phyloP scores from a whole-genome alignment of 2,797 vertebrate species.

The Prionace glauca region DNA sequence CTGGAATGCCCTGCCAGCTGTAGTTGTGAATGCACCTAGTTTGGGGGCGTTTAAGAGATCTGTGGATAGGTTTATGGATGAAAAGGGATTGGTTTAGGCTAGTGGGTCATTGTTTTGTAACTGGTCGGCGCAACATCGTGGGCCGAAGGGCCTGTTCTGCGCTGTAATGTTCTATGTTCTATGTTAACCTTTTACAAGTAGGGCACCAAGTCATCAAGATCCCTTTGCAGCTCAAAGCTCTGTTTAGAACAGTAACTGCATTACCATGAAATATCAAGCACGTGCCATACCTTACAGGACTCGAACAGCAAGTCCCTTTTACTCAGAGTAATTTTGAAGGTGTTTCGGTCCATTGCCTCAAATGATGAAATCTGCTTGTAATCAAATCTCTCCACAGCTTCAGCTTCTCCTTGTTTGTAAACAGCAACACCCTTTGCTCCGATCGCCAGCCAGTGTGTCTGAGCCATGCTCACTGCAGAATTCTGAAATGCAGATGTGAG shows the following conservation, averaged over 20 bases:
- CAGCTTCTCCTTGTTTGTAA: conserved; percentile 76
- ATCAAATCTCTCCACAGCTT: conserved; percentile 78
- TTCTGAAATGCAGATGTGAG: conserved; percentile 57
- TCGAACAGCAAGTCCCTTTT: conserved; percentile 81
- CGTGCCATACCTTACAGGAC: conserved; percentile 73
- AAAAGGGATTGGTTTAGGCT: too few species aligned
- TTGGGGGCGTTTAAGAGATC: too few species aligned
- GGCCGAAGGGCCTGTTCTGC: too few species aligned
- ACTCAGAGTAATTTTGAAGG: conserved; percentile 76
- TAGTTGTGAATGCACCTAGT: too few species aligned
- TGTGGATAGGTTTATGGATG: too few species aligned
- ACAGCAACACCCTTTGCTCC: conserved; percentile 77
- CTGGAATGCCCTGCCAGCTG: too few species aligned
- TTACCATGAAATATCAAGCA: neutral
- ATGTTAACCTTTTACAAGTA: too few species aligned
- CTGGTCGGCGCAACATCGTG: too few species aligned
- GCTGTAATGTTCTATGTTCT: too few species aligned
- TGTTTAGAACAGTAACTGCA: neutral
- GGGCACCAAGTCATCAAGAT: too few species aligned
- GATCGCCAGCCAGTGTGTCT: conserved; percentile 79
- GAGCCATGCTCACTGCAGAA: conserved; percentile 65
- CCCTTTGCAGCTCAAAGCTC: too few species aligned
- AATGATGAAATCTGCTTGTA: conserved; percentile 84
- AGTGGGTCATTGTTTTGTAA: too few species aligned
- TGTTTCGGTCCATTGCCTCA: conserved; percentile 74